Conservation (phyloP, 2,888 invertebrate species). For the Vannuccia rotundouncinata region DNA sequence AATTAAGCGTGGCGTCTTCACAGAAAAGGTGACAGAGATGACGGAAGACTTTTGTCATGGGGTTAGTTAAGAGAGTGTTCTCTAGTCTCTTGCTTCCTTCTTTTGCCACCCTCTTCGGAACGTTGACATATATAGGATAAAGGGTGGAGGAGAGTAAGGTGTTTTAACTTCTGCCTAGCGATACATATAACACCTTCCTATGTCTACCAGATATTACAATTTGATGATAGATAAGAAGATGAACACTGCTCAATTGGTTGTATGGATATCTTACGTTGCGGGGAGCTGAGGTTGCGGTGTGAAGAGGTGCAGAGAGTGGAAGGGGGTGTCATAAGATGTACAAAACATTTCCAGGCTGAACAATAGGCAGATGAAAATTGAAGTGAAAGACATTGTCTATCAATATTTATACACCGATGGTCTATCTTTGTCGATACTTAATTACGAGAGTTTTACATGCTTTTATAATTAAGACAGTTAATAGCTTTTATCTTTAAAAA, state of each 20-base stretch:
- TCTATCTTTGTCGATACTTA: background rate
- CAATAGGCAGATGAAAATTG: background rate
- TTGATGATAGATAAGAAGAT: too few relatives aligned
- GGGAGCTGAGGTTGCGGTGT: background rate
- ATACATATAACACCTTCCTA: too few relatives aligned
- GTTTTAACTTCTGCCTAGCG: too few relatives aligned
- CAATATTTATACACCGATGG: background rate
- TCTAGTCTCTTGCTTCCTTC: background rate
- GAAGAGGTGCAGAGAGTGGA: constrained; percentile 1
- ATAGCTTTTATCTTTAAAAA: background rate
- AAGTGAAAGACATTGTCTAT: constrained; percentile 15
- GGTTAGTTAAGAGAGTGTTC: background rate
- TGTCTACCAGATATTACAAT: too few relatives aligned
- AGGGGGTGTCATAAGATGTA: background rate
- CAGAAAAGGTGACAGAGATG: constrained; percentile 23
- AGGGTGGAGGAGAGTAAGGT: too few relatives aligned
- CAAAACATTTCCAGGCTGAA: constrained; percentile 11
- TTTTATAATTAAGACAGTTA: background rate
- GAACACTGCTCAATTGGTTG: too few relatives aligned
- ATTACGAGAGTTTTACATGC: background rate
- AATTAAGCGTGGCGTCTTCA: background rate
- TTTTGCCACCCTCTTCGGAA: background rate
- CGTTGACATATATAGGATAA: too few relatives aligned
- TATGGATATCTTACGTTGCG: background rate
- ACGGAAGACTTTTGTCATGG: constrained; percentile 14